These are phyloP conservation scores for Miniopterus natalensis DNA, from an alignment of 2,113 vertebrate species.

Conservation along the genomic window DNA sequence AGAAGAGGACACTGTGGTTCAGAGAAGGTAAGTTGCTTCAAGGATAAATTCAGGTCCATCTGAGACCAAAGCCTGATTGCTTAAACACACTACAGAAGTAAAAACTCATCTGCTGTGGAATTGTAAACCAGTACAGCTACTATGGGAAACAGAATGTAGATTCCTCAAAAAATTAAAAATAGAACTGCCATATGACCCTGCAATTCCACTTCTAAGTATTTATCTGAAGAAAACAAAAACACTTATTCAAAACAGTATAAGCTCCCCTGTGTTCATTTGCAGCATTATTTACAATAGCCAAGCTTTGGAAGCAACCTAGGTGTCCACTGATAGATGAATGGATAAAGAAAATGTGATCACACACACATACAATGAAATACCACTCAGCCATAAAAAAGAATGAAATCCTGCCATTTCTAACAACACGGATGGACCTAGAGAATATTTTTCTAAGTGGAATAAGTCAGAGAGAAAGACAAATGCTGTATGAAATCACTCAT, in stretches of 20 bases:
- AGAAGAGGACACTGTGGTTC: neutral
- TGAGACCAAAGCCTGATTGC: neutral
- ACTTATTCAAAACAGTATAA: neutral
- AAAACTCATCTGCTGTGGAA: neutral
- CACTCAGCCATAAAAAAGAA: neutral
- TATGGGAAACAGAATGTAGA: neutral
- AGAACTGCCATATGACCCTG: neutral
- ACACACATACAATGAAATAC: neutral
- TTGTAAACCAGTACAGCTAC: neutral
- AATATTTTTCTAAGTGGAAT: neutral
- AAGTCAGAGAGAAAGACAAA: neutral
- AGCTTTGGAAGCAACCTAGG: neutral
- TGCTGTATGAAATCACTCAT: neutral
- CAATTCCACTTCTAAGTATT: neutral
- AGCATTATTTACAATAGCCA: neutral
- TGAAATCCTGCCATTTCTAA: neutral
- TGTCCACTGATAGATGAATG: neutral
- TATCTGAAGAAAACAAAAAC: neutral
- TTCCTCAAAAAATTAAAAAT: neutral
- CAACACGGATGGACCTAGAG: neutral
- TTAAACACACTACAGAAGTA: neutral
- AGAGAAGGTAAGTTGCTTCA: neutral
- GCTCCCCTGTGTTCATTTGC: neutral
- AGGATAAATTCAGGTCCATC: neutral
- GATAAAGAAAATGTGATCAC: neutral